phyloP scores from a whole-genome alignment of 2,888 invertebrate genomes.

The Ochropacha duplaris region DNA sequence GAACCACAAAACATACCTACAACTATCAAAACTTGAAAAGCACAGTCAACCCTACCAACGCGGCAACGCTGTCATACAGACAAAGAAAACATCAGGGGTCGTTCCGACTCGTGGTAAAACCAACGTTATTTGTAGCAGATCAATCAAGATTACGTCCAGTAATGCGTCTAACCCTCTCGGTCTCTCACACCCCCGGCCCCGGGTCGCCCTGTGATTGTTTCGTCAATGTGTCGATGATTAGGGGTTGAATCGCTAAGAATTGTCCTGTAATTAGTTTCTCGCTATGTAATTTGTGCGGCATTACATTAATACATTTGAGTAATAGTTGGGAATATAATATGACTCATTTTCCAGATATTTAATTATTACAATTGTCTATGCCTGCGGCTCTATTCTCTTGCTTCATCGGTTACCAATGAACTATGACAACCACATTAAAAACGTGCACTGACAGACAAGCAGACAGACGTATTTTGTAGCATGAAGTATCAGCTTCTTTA shows the following conservation, averaged over 20 bases:
- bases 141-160: conserved; percentile 79
- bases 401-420: too few species aligned
- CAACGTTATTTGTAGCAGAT: conserved; percentile 76
- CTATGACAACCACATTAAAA: too few species aligned
- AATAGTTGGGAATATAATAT: neutral
- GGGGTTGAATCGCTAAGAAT: conserved; percentile 51
- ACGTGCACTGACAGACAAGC: too few species aligned
- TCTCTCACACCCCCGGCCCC: conserved; percentile 16
- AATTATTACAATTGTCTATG: too few species aligned
- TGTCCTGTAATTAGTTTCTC: conserved; percentile 44
- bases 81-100: conserved; percentile 44
- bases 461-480: too few species aligned
- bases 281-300: neutral
- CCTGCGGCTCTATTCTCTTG: too few species aligned
- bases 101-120: conserved; percentile 52
- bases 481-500: too few species aligned
- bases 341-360: too few species aligned
- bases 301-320: neutral
- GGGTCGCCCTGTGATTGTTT: conserved; percentile 60
- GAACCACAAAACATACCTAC: neutral
- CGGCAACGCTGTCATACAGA: conserved; percentile 16
- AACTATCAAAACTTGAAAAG: conserved; percentile 36
- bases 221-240: conserved; percentile 73
- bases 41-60: conserved; percentile 44
- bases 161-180: conserved; percentile 66